Percentiles rank a stretch among this genome's conserved stretches.
Conservation (phyloP, 2,113 vertebrate species). For the Hassar affinis region DNA sequence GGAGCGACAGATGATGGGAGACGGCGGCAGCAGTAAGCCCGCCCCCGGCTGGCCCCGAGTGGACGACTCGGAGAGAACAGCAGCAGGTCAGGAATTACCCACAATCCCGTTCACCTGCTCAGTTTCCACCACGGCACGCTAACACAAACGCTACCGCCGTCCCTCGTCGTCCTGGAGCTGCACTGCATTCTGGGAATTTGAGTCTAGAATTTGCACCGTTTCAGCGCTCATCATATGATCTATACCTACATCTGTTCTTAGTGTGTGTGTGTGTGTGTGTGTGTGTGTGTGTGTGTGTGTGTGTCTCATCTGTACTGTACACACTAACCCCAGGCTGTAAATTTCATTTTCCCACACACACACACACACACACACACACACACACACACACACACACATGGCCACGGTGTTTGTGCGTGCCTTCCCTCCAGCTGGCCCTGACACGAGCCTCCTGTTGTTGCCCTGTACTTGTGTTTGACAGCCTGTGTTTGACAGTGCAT, state of each 20-base stretch:
- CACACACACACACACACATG: neutral
- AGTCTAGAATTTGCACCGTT: neutral
- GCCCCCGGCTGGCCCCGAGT: constrained; percentile 89
- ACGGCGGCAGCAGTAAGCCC: constrained; percentile 84
- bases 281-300: neutral
- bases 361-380: neutral
- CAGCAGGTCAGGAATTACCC: constrained; percentile 40
- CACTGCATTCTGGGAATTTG: neutral
- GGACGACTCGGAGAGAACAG: constrained; percentile 72
- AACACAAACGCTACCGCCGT: too few relatives aligned
- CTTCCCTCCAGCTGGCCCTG: constrained; percentile 32
- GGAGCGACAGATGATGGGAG: constrained; percentile 84
- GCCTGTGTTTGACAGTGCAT: constrained; percentile 17
- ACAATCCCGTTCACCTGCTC: neutral
- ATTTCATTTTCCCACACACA: too few relatives aligned
- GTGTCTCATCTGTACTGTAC: too few relatives aligned
- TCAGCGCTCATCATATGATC: too few relatives aligned
- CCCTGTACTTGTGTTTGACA: constrained; percentile 34
- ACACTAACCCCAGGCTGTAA: too few relatives aligned
- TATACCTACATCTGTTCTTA: too few relatives aligned
- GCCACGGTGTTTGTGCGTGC: neutral
- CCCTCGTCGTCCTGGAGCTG: too few relatives aligned
- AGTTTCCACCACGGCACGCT: too few relatives aligned
- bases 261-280: constrained; percentile 2
- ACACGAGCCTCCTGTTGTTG: neutral